Evolutionary conservation across 1,140 invertebrate genomes (phyloP).

Genomic region (Eulimnadia texana): DNA sequence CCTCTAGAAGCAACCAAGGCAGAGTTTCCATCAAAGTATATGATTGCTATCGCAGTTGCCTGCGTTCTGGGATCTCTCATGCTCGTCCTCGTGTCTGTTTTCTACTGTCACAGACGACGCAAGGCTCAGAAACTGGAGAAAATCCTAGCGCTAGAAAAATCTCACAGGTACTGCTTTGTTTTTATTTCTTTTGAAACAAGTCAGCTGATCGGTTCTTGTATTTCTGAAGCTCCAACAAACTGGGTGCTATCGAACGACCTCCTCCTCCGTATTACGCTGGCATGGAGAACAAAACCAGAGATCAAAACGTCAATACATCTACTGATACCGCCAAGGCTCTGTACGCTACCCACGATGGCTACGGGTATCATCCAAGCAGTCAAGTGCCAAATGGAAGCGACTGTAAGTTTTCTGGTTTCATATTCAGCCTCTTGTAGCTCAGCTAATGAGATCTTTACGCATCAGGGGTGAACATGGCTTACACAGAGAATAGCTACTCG

Average conservation of each 20-base stretch:
- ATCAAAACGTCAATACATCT: slow-evolving; percentile 60
- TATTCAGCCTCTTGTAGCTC: not conserved
- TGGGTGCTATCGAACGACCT: slow-evolving; percentile 60
- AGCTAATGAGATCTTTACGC: not conserved
- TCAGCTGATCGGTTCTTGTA: not conserved
- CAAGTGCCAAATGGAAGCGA: slow-evolving; percentile 1
- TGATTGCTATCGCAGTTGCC: slow-evolving; percentile 65
- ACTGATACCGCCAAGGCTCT: slow-evolving; percentile 57
- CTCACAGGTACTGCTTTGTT: slow-evolving; percentile 21
- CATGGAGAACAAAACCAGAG: slow-evolving; percentile 77
- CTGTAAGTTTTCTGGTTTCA: not conserved
- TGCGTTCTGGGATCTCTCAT: slow-evolving; percentile 64
- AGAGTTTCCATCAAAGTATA: slow-evolving; percentile 50
- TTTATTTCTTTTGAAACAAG: not conserved
- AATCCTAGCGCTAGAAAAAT: slow-evolving; percentile 75
- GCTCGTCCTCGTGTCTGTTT: slow-evolving; percentile 53
- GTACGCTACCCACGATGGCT: slow-evolving; percentile 55
- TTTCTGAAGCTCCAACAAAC: slow-evolving; percentile 37
- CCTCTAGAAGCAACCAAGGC: not conserved
- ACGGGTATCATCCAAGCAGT: slow-evolving; percentile 48
- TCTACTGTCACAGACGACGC: slow-evolving; percentile 63
- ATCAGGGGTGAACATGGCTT: slow-evolving; percentile 66
- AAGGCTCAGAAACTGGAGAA: slow-evolving; percentile 62
- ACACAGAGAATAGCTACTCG: slow-evolving; percentile 79
- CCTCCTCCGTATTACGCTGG: slow-evolving; percentile 68